Evolutionary conservation across 2,888 invertebrate genomes (phyloP), one percentile per base, ranked within the genome.

Genomic region (Phortica magna): DNA sequence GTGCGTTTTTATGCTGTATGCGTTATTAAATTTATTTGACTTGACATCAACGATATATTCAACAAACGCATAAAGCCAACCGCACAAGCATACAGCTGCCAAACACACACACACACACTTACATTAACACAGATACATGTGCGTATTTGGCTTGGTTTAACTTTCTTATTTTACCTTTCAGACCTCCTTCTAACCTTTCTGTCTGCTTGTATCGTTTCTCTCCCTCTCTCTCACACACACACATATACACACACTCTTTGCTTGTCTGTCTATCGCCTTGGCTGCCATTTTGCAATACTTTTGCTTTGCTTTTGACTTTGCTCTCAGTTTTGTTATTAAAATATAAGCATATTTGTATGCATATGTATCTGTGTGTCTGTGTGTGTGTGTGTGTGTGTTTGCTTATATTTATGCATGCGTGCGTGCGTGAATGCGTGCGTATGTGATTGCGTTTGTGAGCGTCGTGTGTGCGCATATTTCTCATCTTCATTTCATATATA

Each of bases 11-110:
- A 79, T 77, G 81, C 79, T 79, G 78, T 74, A 84, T 87, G 87
- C 84, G 85, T 86, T 86, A 86, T 86, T 87, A 86, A 86, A 86
- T 86, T 86, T 85, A 87, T 86, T 87, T 85, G 83, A 85, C 85
- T 87, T 86, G 86, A 87, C 84, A 83, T 84, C 81, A 82, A 79
- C 65, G 70, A 59, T 55, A 42, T 17, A 67, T 73, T 73, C 42
- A 59, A 73, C 59, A 73, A 61, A 43, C 68, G 42, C 68, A 65
- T 72, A 59, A 74, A 70, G 65, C 61, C 72, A 41, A 67, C 73
- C 73, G 64, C 64, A 61, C 43, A 61, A 43, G 48, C 53, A 53
- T 70, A 68, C 70, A 74, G 78, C 64, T 79, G 61, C 75, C 76
- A 68, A 67, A 76, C 79, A 78, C 72, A 76, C 43, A 78, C 76